Evolutionary conservation across 2,888 invertebrate species (phyloP).

Genomic region (Pammene fasciana): DNA sequence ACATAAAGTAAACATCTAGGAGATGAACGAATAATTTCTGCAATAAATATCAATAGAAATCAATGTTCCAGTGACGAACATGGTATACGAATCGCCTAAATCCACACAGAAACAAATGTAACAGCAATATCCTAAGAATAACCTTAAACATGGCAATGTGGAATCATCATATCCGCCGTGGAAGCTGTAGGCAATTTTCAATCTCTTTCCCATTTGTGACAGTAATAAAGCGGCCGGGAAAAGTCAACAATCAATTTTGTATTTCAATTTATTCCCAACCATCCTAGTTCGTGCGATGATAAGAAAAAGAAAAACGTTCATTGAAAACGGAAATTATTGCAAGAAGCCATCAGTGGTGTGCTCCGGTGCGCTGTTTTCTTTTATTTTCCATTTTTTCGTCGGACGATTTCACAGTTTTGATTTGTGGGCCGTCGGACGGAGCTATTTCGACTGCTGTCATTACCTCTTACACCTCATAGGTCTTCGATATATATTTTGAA

Average conservation of each 20-base stretch:
- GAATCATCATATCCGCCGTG: slow-evolving; percentile 65
- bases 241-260: slow-evolving; percentile 84
- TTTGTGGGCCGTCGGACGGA: slow-evolving; percentile 66
- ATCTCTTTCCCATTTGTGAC: slow-evolving; percentile 82
- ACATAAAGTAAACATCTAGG: too few species aligned
- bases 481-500: not conserved
- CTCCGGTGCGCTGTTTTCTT: slow-evolving; percentile 64
- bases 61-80: too few species aligned
- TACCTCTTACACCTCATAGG: not conserved
- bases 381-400: slow-evolving; percentile 60
- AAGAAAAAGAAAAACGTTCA: slow-evolving; percentile 82
- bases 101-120: slow-evolving; percentile 19
- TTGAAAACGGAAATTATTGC: slow-evolving; percentile 84
- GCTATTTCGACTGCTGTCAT: slow-evolving; percentile 48
- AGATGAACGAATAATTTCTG: too few species aligned
- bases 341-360: slow-evolving; percentile 81
- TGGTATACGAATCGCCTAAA: not conserved
- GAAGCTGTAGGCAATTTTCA: slow-evolving; percentile 77
- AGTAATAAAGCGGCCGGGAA: slow-evolving; percentile 82
- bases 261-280: slow-evolving; percentile 83
- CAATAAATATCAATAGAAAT: too few species aligned
- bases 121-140: slow-evolving; percentile 35
- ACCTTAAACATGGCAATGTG: slow-evolving; percentile 44
- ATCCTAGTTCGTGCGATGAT: slow-evolving; percentile 82
- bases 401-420: slow-evolving; percentile 69